Base-by-base conservation (phyloP, 2,888 invertebrate genomes). In the Spisula solida region DNA sequence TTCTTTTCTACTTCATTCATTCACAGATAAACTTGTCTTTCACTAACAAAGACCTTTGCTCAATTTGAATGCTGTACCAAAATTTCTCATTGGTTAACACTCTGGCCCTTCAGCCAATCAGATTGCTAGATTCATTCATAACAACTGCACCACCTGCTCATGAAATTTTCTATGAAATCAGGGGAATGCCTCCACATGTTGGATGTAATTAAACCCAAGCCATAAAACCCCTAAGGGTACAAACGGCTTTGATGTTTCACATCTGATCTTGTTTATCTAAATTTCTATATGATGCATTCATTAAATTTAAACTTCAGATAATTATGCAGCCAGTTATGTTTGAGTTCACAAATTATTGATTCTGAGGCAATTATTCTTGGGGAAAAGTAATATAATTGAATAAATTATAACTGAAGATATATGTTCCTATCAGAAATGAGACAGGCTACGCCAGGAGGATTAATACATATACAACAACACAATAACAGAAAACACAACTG, bases 111-210 rank as follows among this genome's bases (percentile, higher is more conserved):
- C 25, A 85, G 56, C 92, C 92, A 92, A 92, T 92, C 88, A 88
- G 81, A 92, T 18, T 0, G 25, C 88, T 78, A 31, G n/a, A 90
- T 88, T 89, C 90, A 89, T 89, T 88, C 90, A 92, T 89, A 92
- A 92, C 92, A 92, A 92, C 90, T 89, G 86, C 89, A 92, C 87
- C 92, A 92, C 92, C 92, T 92, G 92, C 90, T 92, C 90, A 84
- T 66, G 86, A 82, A 91, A 91, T 85, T 84, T 85, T 86, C 87
- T 87, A 80, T 91, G 88, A 89, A 91, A 89, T 66, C 82, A 78
- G 81, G 51, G 83, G 83, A 89, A 89, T 88, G 91, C 88, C 89
- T 91, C 82, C 84, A 88, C 91, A 84, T 89, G 91, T 88, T 89
- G 85, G 87, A 87, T 91, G 91, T 87, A 88, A 91, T 89, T 88